phyloP scores from a whole-genome alignment of 2,113 vertebrate species.

The Leptodactylus fuscus region DNA sequence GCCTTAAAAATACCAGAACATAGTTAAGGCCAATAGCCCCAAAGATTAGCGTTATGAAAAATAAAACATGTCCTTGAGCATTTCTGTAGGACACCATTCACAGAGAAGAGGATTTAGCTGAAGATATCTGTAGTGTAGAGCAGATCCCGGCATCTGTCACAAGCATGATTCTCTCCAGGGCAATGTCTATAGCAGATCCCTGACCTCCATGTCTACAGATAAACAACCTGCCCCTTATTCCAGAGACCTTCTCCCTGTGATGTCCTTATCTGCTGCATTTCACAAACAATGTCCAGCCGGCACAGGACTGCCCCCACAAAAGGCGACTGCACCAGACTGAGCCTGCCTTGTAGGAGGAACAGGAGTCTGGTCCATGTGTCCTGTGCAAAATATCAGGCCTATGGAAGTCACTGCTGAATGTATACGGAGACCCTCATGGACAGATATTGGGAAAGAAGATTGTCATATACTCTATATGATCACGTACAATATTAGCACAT shows the following conservation, averaged over 20 bases:
- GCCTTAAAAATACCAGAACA: too few relatives aligned
- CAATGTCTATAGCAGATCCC: conserved; percentile 9
- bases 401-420: too few relatives aligned
- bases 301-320: too few relatives aligned
- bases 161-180: conserved; percentile 1
- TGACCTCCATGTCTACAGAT: conserved; percentile 21
- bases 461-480: too few relatives aligned
- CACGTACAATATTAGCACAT: too few relatives aligned
- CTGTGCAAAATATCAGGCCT: too few relatives aligned
- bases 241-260: neutral
- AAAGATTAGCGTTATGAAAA: neutral
- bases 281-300: neutral
- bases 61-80: neutral
- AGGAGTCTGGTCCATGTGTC: too few relatives aligned
- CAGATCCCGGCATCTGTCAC: neutral
- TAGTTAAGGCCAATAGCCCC: too few relatives aligned
- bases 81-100: neutral
- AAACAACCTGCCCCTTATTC: neutral
- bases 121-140: neutral
- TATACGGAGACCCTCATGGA: too few relatives aligned
- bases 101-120: neutral
- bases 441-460: too few relatives aligned
- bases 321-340: neutral
- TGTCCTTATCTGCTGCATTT: conserved; percentile 14
- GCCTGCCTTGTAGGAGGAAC: neutral